Evolutionary conservation across 2,113 vertebrate genomes (phyloP), one percentile per base, ranked within the genome.

Genomic region (Penelope pileata): DNA sequence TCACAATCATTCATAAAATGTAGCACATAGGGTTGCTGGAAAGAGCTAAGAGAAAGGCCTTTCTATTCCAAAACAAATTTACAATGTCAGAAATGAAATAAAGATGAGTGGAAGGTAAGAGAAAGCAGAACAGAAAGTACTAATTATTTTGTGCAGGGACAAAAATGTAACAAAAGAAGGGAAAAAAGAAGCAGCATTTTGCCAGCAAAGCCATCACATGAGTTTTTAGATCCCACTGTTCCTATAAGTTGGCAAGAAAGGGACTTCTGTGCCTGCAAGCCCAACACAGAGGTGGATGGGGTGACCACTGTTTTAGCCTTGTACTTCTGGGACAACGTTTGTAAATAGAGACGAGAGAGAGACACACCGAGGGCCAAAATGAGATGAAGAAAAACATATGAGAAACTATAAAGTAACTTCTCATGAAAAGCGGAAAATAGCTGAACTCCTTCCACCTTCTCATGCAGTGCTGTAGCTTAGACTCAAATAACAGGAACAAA

Each of bases 1-100:
- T 53, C 78, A 83, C 51, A 76, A 10, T 62, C 70, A 86, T 94
- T 94, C 92, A 91, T 80, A 92, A 92, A 94, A 88, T n/a, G 32
- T 10, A 50, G 38, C 48, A 45, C 67, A 81, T 5, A 67, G 72
- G 12, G 32, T 51, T 90, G 56, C 29, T 94, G 88, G 68, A 95
- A 90, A 82, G 69, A 81, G 67, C 54, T 78, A 89, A 70, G 48
- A 86, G 56, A 86, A 93, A 82, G 75, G 70, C 10, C 29, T 90
- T 77, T 69, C 12, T 72, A n/a, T 60, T 92, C 66, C 74, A 87
- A 94, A 94, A 69, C 51, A 88, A 94, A 81, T 88, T 69, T 90
- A 36, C 15, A 5, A 73, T 83, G 60, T 70, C 69, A 51, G 69
- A 94, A 90, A 95, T 66, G 12, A 88, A 86, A 62, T 12, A 73